Evolutionary conservation across 2,797 vertebrate species (phyloP).

Genomic region (Potorous gilbertii): DNA sequence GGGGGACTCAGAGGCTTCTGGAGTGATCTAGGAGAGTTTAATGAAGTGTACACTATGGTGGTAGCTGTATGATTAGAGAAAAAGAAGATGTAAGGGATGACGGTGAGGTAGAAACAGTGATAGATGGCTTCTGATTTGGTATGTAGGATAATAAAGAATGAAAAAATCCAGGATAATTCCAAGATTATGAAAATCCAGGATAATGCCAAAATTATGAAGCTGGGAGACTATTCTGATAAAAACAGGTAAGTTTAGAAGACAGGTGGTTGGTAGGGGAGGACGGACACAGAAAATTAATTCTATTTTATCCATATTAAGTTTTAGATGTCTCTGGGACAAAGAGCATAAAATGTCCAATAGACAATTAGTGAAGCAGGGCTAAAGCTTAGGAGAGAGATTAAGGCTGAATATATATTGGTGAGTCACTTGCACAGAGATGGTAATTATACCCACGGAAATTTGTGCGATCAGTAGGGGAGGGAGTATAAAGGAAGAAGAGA

Average conservation of each 20-base stretch:
- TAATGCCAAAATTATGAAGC: neutral
- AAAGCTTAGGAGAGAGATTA: neutral
- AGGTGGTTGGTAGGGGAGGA: neutral
- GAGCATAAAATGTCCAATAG: neutral
- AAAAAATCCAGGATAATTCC: neutral
- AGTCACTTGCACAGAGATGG: neutral
- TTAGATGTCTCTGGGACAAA: neutral
- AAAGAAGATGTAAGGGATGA: neutral
- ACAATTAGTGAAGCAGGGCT: neutral
- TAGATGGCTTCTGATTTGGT: neutral
- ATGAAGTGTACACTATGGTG: neutral
- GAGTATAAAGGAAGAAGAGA: neutral
- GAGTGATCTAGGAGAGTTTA: neutral
- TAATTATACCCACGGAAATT: neutral
- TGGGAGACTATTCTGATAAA: neutral
- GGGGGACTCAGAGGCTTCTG: neutral
- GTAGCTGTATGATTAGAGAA: neutral
- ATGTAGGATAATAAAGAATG: neutral
- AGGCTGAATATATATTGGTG: neutral
- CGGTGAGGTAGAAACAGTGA: neutral
- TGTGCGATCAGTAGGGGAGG: neutral
- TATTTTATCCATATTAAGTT: neutral
- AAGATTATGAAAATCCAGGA: neutral
- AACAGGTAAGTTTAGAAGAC: neutral
- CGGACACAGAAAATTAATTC: neutral